A percentile compares a stretch with the other conserved stretches of the same genome.
These are phyloP conservation scores for Ornithorhynchus anatinus DNA, from an alignment of 2,113 vertebrate species.

Conservation along the genomic window DNA sequence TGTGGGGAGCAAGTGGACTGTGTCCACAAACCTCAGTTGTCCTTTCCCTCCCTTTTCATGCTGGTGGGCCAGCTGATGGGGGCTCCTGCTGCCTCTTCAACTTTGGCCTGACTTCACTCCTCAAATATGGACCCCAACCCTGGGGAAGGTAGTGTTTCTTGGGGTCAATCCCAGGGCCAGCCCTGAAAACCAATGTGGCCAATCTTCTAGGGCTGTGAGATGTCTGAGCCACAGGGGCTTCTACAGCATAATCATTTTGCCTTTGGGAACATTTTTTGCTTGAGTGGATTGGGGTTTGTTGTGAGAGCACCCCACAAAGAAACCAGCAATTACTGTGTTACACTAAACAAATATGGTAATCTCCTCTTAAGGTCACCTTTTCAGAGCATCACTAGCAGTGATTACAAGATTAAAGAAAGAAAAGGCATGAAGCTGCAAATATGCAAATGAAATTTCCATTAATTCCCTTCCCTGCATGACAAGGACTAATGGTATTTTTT, in stretches of 20 bases:
- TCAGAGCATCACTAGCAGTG: constrained; percentile 26
- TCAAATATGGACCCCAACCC: too few relatives aligned
- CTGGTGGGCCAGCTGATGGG: too few relatives aligned
- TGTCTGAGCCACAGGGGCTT: neutral
- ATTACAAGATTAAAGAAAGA: constrained; percentile 61
- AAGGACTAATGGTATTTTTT: constrained; percentile 62
- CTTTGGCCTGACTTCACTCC: too few relatives aligned
- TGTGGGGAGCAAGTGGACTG: too few relatives aligned
- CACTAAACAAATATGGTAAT: constrained; percentile 57
- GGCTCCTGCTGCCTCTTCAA: too few relatives aligned
- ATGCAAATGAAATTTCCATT: constrained; percentile 65
- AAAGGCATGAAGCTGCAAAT: constrained; percentile 41
- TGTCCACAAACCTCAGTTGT: too few relatives aligned
- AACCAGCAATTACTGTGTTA: constrained; percentile 20
- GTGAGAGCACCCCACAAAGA: neutral
- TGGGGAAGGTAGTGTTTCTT: too few relatives aligned
- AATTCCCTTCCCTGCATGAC: constrained; percentile 57
- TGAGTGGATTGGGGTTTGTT: constrained; percentile 14
- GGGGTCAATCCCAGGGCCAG: too few relatives aligned
- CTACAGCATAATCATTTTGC: neutral
- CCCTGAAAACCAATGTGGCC: neutral
- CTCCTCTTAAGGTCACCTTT: constrained; percentile 51
- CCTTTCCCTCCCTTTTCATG: too few relatives aligned
- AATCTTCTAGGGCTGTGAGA: neutral
- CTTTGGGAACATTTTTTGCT: constrained; percentile 1